Evolutionary conservation across 2,113 vertebrate genomes (phyloP), one percentile per base, ranked within the genome.

Genomic region (Cyprinodon brontotheroides): DNA sequence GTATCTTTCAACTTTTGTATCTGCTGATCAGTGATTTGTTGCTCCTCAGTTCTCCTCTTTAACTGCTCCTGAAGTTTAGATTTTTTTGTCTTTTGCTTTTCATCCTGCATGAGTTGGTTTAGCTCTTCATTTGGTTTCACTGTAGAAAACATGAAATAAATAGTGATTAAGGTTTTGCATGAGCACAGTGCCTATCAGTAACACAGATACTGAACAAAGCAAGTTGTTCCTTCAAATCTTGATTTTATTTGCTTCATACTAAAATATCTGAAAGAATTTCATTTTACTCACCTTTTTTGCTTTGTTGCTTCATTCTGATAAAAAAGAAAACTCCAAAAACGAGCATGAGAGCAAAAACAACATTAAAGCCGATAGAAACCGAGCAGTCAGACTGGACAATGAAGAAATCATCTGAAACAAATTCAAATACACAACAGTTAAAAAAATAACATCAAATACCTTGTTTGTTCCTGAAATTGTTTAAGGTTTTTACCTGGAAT

Each of bases 361-460:
- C 17, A 22, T 0, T 22, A 1, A 69, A 59, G 50, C 38, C 20
- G 50, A 53, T 50, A 14, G 15, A 50, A 50, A 50, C 15, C 13
- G 48, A 50, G 48, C 15, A 50, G 48, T 8, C 20, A 8, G 17
- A 2, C 50, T 50, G 13, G 5, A 17, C 17, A 20, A 69, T 20
- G 37, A 69, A 69, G 67, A 69, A 69, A 40, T 69, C 48, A 13
- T 59, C 67, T 69, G 67, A 40, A 69, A 59, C 50, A 39, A 8
- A 43, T 6, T 6, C 17, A 53, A 53, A 53, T 29, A 29, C 50
- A 9, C 15, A 53, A 20, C 17, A 7, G 17, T 53, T 53, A 53
- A 29, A 29, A 8, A 53, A 20, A 53, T 53, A 53, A 9, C 29
- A 29, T 29, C 29, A 29, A 29, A 29, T 29, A 4, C 4, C 17